Base-by-base conservation (phyloP, 2,888 invertebrate genomes). In the Hypselothyrea guttata region DNA sequence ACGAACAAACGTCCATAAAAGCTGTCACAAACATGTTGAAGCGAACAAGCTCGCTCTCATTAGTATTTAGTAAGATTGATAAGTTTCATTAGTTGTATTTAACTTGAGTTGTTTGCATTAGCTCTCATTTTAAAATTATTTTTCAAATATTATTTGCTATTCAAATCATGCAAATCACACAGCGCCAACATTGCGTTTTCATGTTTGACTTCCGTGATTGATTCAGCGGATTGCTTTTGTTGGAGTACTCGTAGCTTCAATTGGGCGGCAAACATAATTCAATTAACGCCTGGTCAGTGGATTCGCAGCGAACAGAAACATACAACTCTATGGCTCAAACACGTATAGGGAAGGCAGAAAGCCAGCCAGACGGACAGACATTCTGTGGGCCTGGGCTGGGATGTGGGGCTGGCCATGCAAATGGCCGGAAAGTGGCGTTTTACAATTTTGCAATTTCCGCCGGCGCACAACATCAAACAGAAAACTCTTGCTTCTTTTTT, bases 401-500 rank as follows among this genome's bases (percentile, higher is more conserved):
- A n/a, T n/a, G n/a, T n/a, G n/a, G 18, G 34, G 34, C 15, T 47
- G 54, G 51, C 44, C 65, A 60, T 58, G 52, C 63, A 66, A 76
- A 65, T 76, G 74, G 74, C 83, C 83, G 83, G 76, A 83, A 78
- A 78, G 79, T 71, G 78, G 66, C 66, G 76, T 59, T 79, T 66
- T 63, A 75, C 76, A 79, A 76, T 83, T 83, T 78, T 66, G 71
- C 81, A 79, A 79, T 83, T 79, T 83, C 79, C 77, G 78, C 75
- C 68, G 51, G 46, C 62, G 42, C 70, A 71, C 77, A 82, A 77
- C 79, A 78, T 77, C 77, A 77, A 77, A 77, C 75, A 75, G 68
- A 82, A 65, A 82, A 73, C 28, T 59, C 62, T 57, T 57, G 35
- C 49, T 42, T 49, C 47, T 47, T 52, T 30, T 33, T 31, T 40